Conservation (phyloP, 1,140 invertebrate genomes). For the Elysia chlorotica region DNA sequence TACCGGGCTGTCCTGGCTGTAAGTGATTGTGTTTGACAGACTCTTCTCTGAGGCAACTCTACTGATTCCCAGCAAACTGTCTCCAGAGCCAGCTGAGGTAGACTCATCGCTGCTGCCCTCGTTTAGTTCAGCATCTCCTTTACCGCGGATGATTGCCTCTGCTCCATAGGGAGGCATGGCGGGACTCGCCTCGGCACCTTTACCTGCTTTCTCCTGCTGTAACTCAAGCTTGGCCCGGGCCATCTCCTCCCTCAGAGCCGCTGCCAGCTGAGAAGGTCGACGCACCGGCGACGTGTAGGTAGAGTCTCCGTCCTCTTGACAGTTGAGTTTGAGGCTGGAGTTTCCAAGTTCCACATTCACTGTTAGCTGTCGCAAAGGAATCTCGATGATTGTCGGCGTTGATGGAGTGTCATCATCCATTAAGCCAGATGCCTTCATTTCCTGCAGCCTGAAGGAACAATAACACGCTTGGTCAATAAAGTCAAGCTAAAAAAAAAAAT, state of each 20-base stretch:
- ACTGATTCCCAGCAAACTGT: slow-evolving; percentile 13
- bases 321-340: not conserved
- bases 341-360: slow-evolving; percentile 37
- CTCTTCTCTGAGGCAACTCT: not conserved
- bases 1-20: no score
- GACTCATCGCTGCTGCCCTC: slow-evolving; percentile 9
- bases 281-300: not conserved
- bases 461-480: no score
- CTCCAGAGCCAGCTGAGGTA: slow-evolving; percentile 13
- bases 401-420: slow-evolving; percentile 32
- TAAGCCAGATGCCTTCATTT: slow-evolving; percentile 44
- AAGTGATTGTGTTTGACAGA: not conserved
- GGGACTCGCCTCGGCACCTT: no score
- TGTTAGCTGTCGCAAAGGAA: slow-evolving; percentile 42
- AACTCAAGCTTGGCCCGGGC: no score
- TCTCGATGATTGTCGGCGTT: slow-evolving; percentile 42
- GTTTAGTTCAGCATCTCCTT: no score
- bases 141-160: no score
- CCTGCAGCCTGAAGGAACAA: slow-evolving; percentile 37
- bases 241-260: no score
- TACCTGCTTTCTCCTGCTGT: no score
- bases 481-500: no score
- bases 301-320: not conserved
- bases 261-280: not conserved
- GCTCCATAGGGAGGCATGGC: no score